Base-by-base conservation (phyloP, 2,797 vertebrate species). In the Oceanodroma leucorhoa region DNA sequence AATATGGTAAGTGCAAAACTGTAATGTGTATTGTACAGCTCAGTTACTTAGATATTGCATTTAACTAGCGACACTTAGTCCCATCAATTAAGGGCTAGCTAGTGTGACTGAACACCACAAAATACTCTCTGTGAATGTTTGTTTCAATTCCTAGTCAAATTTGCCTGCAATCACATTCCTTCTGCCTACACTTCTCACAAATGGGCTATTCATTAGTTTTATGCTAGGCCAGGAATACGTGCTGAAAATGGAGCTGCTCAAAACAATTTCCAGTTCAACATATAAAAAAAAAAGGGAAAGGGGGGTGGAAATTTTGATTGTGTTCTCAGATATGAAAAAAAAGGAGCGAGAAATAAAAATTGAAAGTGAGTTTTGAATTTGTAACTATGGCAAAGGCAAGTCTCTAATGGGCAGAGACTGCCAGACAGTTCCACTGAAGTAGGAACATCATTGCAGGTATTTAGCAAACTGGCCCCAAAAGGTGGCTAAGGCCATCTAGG, bases 121-220 rank as follows among this genome's bases (percentile, higher is more conserved):
- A 94, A 82, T 46, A 20, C 48, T 82, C 41, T 50, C 40, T 32
- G 11, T 46, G 38, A 84, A 66, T 0, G 0, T 73, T 94, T 86
- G 62, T 91, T 96, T 93, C 73, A 70, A 46, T 64, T 91, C 38
- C 50, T 55, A 60, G 40, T 45, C 43, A 94, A 82, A 93, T 94
- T 79, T 93, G 30, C 38, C 54, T 67, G 80, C 55, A 76, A 76
- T 88, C 70, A 55, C 62, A 55, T 91, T 90, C 66, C 61, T 96
- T 93, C 70, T 91, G 73, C 69, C 80, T 82, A 66, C 43, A 17
- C 21, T 87, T 89, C 85, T 88, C 66, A 88, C 51, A 93, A 94
- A 86, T 38, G 54, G 50, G 38, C 83, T 90, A 60, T 95, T 93
- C 54, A 55, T 83, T 96, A 90, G 48, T 86, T 94, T 76, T 79